Conservation (phyloP, 2,797 vertebrate species). For the Enteromius anoplus region DNA sequence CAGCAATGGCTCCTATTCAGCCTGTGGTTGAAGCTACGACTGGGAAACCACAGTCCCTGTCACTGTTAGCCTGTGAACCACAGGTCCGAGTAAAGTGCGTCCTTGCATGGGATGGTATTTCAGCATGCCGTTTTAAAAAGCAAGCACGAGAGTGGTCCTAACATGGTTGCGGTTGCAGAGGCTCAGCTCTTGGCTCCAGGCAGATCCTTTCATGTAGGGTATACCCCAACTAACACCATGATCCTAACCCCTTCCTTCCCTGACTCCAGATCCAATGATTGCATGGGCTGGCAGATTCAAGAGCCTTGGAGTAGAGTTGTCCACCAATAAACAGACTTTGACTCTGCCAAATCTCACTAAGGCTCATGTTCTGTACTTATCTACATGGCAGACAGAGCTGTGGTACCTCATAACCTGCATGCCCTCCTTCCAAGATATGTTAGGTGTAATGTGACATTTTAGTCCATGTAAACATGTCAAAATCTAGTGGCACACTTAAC, state of each 20-base stretch:
- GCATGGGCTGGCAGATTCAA: conserved; percentile 35
- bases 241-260: background rate
- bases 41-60: conserved; percentile 38
- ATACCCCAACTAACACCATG: background rate
- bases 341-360: conserved; percentile 39
- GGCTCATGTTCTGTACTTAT: conserved; percentile 25
- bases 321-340: conserved; percentile 41
- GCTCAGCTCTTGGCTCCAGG: conserved; percentile 43
- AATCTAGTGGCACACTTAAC: background rate
- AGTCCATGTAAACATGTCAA: background rate
- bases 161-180: conserved; percentile 42
- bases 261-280: conserved; percentile 11
- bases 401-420: conserved; percentile 5
- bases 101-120: conserved; percentile 48
- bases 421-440: background rate
- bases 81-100: conserved; percentile 21
- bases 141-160: conserved; percentile 25
- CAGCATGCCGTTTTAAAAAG: conserved; percentile 38
- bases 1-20: conserved; percentile 36
- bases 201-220: conserved; percentile 8
- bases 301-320: conserved; percentile 13
- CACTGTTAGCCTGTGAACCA: conserved; percentile 51
- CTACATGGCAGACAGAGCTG: conserved; percentile 21
- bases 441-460: conserved; percentile 14
- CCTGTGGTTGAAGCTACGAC: conserved; percentile 38